Base-by-base conservation (phyloP, 2,113 vertebrate genomes). In the Seriola dumerili region DNA sequence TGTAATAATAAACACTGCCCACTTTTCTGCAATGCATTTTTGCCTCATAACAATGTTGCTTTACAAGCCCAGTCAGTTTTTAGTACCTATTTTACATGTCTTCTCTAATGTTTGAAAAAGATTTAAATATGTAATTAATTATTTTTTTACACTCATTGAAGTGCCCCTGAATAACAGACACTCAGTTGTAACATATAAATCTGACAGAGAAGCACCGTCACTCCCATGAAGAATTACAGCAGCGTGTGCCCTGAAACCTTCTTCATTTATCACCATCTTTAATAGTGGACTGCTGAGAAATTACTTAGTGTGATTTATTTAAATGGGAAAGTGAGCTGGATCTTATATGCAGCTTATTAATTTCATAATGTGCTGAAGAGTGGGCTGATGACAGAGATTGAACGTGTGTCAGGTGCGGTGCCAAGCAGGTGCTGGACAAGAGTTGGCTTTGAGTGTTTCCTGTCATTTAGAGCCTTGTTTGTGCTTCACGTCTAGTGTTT, bases 231-330 rank as follows among this genome's bases (percentile, higher is more conserved):
- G 34, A 48, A 42, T n/a, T 8, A n/a, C 42, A 25, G 25, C 61
- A n/a, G 3, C 1, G 1, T 16, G 16, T 23, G 63, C 38, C 19
- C 36, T 11, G 13, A 73, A 62, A 65, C 10, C 17, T 5, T 58
- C 5, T 54, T 57, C 61, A 65, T 78, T 73, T 76, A 76, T 65
- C 36, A 50, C 13, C 3, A 8, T 29, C 72, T 38, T 63, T 29
- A 50, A 8, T 16, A 46, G 61, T n/a, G 23, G 10, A 25, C 76
- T 61, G 76, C 74, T 58, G 2, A 71, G 32, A 50, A 78, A 59
- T 81, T 36, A 89, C 81, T 89, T 72, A 66, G 9, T 52, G 21
- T 52, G 54, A 64, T 81, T 77, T 79, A 75, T 73, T 16, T 50
- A 21, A 65, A 81, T 58, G 0, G 8, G 14, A 50, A n/a, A 73